Conservation (phyloP, 2,113 vertebrate species). For the Pica pica region DNA sequence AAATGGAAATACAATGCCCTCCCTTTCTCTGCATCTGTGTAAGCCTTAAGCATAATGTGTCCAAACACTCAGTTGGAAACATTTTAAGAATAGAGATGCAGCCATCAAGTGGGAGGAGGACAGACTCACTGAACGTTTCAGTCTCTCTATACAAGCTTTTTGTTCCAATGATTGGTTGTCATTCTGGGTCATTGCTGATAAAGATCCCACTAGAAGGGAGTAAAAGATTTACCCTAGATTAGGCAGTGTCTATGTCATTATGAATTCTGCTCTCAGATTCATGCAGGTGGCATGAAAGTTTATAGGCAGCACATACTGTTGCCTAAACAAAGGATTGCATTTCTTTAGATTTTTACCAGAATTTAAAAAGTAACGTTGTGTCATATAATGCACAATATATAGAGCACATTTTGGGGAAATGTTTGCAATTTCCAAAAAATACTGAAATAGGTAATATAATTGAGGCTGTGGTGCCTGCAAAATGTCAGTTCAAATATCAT, state of each 20-base stretch:
- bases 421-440: neutral
- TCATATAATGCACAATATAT: neutral
- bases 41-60: neutral
- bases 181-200: constrained; percentile 50
- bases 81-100: neutral
- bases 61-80: neutral
- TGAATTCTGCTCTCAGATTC: constrained; percentile 31
- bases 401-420: neutral
- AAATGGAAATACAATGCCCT: neutral
- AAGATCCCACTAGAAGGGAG: constrained; percentile 9
- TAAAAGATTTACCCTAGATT: constrained; percentile 22
- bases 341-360: neutral
- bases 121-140: neutral
- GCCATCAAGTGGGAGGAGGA: neutral
- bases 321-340: neutral
- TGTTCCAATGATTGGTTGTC: constrained; percentile 11
- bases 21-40: neutral
- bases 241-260: neutral
- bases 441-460: constrained; percentile 42
- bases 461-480: constrained; percentile 38
- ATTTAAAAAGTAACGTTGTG: neutral
- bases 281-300: constrained; percentile 17
- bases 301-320: neutral
- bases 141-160: neutral
- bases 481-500: constrained; percentile 17